Percentiles rank a stretch among this genome's conserved stretches.
Evolutionary conservation across 1,140 invertebrate species (phyloP).

Genomic region (Eupeodes corollae): DNA sequence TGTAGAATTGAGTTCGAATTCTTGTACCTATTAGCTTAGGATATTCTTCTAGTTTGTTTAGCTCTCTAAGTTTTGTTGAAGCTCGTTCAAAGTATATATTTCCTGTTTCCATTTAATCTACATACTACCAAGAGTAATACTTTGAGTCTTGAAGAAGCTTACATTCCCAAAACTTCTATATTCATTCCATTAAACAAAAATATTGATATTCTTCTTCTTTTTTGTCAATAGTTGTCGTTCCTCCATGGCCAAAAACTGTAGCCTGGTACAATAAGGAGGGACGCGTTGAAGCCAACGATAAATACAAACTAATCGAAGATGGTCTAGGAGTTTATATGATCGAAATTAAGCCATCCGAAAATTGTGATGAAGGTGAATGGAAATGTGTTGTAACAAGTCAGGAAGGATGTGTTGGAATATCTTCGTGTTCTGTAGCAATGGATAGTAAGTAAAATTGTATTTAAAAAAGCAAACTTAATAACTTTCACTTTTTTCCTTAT

Average conservation of each 20-base stretch:
- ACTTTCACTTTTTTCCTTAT: background rate
- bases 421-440: slow-evolving; percentile 58
- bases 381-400: slow-evolving; percentile 68
- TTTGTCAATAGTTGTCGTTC: slow-evolving; percentile 61
- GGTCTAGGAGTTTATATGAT: slow-evolving; percentile 67
- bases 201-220: slow-evolving; percentile 7
- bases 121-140: too few relatives aligned
- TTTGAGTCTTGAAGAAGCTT: too few relatives aligned
- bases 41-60: too few relatives aligned
- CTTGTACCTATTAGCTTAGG: too few relatives aligned
- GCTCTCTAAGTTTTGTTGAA: too few relatives aligned
- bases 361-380: slow-evolving; percentile 76
- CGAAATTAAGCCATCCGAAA: slow-evolving; percentile 59
- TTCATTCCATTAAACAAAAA: too few relatives aligned
- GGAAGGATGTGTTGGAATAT: slow-evolving; percentile 59
- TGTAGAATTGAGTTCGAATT: too few relatives aligned
- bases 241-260: slow-evolving; percentile 67
- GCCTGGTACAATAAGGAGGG: slow-evolving; percentile 77
- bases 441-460: slow-evolving; percentile 37
- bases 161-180: too few relatives aligned
- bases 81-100: too few relatives aligned
- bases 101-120: too few relatives aligned
- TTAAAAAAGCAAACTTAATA: background rate
- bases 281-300: slow-evolving; percentile 50
- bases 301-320: slow-evolving; percentile 63